A percentile compares a stretch with the other conserved stretches of the same genome.
These are phyloP conservation scores for Nysson spinosus DNA, from an alignment of 2,888 invertebrate genomes.

Conservation along the genomic window DNA sequence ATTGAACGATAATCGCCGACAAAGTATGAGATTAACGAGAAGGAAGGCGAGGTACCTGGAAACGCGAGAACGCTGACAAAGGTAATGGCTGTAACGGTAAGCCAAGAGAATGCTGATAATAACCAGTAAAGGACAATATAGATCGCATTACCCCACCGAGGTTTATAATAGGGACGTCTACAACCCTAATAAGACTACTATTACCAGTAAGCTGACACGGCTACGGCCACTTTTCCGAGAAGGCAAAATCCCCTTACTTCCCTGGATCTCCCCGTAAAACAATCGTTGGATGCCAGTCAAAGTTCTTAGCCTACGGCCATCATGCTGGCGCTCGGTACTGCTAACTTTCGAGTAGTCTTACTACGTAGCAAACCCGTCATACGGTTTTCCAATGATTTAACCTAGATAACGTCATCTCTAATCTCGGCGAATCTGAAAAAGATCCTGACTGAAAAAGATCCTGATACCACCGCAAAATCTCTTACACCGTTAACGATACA, in stretches of 20 bases:
- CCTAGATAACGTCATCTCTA: slow-evolving; percentile 50
- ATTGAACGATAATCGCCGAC: slow-evolving; percentile 46
- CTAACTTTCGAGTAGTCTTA: slow-evolving; percentile 46
- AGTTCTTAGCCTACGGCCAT: slow-evolving; percentile 41
- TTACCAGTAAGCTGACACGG: slow-evolving; percentile 40
- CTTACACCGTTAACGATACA: neutral
- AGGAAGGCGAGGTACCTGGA: neutral
- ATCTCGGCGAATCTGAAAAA: slow-evolving; percentile 33
- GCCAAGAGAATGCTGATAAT: slow-evolving; percentile 21
- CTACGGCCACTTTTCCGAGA: slow-evolving; percentile 55
- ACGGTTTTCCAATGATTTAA: slow-evolving; percentile 49
- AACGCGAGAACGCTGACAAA: slow-evolving; percentile 1
- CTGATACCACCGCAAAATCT: neutral
- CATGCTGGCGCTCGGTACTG: slow-evolving; percentile 23
- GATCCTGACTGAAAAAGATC: slow-evolving; percentile 16
- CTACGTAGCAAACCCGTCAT: slow-evolving; percentile 38
- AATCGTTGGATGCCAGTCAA: slow-evolving; percentile 39
- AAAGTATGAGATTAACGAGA: neutral
- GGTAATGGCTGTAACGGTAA: slow-evolving; percentile 34
- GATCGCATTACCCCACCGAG: slow-evolving; percentile 35
- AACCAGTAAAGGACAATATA: slow-evolving; percentile 46
- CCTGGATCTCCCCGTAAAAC: slow-evolving; percentile 29
- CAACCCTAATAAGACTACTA: slow-evolving; percentile 52
- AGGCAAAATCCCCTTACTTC: slow-evolving; percentile 46
- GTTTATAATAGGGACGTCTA: slow-evolving; percentile 46